Evolutionary conservation across 2,797 vertebrate species (phyloP).

Genomic region (Myiotriccus ornatus): DNA sequence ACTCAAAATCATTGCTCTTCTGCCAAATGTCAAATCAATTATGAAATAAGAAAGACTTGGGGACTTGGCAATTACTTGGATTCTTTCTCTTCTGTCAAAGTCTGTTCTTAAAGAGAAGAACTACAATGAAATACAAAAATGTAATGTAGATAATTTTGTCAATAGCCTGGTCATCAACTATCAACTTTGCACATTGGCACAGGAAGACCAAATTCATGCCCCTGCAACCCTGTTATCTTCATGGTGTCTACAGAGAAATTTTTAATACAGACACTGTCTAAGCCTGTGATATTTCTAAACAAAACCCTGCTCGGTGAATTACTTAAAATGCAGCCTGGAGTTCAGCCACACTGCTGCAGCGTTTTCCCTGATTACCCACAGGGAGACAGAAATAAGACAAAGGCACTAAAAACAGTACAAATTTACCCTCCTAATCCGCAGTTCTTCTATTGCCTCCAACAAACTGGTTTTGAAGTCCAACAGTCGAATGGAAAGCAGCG

Average conservation of each 20-base stretch:
- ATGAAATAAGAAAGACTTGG: not conserved
- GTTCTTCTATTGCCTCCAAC: slow-evolving; percentile 88
- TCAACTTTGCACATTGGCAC: not conserved
- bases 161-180: not conserved
- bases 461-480: slow-evolving; percentile 89
- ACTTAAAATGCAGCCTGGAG: not conserved
- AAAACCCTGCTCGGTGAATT: not conserved
- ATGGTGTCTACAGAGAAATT: not conserved
- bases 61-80: not conserved
- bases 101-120: not conserved
- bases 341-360: not conserved
- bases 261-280: not conserved
- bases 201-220: not conserved
- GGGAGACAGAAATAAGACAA: not conserved
- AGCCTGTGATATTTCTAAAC: not conserved
- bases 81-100: not conserved
- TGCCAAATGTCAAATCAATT: not conserved
- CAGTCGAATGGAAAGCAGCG: slow-evolving; percentile 82
- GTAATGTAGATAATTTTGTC: not conserved
- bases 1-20: not conserved
- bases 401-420: not conserved
- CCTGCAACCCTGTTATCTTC: not conserved
- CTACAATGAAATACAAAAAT: not conserved
- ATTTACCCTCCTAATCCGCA: slow-evolving; percentile 88
- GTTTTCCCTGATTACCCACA: not conserved